A percentile compares a stretch with the other conserved stretches of the same genome.
phyloP scores from a whole-genome alignment of 2,888 invertebrate species.

The Drosophila helvetica region DNA sequence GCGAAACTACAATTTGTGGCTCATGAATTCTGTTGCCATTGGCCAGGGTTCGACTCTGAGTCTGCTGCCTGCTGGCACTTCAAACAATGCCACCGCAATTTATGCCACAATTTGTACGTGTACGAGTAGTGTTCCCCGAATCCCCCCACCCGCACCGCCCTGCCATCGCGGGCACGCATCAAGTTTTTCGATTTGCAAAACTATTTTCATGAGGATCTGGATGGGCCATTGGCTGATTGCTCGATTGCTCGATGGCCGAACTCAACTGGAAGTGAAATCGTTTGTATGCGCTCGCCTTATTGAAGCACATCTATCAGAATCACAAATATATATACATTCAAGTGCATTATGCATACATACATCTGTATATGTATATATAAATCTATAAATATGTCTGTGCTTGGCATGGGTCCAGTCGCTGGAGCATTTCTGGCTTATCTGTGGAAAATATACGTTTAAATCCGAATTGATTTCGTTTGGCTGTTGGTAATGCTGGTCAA shows the following conservation, averaged over 20 bases:
- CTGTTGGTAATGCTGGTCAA: conserved; percentile 50
- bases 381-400: conserved; percentile 11
- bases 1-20: conserved; percentile 54
- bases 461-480: conserved; percentile 62
- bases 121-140: neutral
- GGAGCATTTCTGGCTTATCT: conserved; percentile 49
- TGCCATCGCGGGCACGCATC: conserved; percentile 7
- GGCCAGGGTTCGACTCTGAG: conserved; percentile 16
- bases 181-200: conserved; percentile 66
- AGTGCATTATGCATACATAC: conserved; percentile 64
- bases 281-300: conserved; percentile 50
- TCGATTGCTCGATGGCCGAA: conserved; percentile 41
- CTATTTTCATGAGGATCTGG: conserved; percentile 52
- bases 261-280: conserved; percentile 61
- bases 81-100: conserved; percentile 60
- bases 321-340: conserved; percentile 37
- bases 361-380: conserved; percentile 9
- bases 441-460: conserved; percentile 69
- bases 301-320: conserved; percentile 61
- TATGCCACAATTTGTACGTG: conserved; percentile 60
- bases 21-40: conserved; percentile 53
- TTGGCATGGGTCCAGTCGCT: conserved; percentile 17
- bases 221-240: conserved; percentile 36
- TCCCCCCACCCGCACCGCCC: too few species aligned
- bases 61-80: conserved; percentile 18